Conservation (phyloP, 2,888 invertebrate genomes). For the Chymomyza fuscimana region DNA sequence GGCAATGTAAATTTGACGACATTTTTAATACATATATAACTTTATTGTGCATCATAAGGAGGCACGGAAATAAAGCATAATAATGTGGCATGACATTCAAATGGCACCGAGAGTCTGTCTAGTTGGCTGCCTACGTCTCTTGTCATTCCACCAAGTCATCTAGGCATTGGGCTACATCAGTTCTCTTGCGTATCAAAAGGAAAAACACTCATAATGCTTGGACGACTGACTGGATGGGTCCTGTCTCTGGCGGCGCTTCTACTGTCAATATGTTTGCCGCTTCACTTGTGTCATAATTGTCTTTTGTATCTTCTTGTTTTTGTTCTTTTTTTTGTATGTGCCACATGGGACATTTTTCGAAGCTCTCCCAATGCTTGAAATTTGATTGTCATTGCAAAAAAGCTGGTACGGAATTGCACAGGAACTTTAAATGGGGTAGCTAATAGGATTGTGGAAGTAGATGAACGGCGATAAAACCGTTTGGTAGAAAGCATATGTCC, state of each 20-base stretch:
- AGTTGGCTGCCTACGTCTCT: not conserved
- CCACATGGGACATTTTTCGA: slow-evolving; percentile 53
- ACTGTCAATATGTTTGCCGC: slow-evolving; percentile 65
- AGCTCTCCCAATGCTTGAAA: slow-evolving; percentile 48
- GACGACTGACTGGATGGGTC: slow-evolving; percentile 20
- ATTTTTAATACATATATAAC: slow-evolving; percentile 51
- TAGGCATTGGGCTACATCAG: slow-evolving; percentile 19
- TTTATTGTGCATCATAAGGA: not conserved
- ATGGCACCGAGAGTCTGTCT: slow-evolving; percentile 23
- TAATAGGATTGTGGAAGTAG: slow-evolving; percentile 30
- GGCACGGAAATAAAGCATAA: slow-evolving; percentile 69
- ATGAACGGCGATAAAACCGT: not conserved
- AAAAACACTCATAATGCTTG: slow-evolving; percentile 66
- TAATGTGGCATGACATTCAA: slow-evolving; percentile 65
- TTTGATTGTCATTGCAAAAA: not conserved
- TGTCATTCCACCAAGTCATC: not conserved
- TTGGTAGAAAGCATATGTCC: too few species aligned
- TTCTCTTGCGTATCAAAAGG: slow-evolving; percentile 60
- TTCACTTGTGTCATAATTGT: slow-evolving; percentile 45
- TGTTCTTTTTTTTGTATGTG: slow-evolving; percentile 23
- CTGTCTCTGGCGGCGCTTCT: slow-evolving; percentile 11
- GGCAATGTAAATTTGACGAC: slow-evolving; percentile 56
- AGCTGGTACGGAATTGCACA: slow-evolving; percentile 22
- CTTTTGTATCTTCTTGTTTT: slow-evolving; percentile 1
- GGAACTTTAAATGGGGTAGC: slow-evolving; percentile 60